Evolutionary conservation across 2,113 vertebrate species (phyloP), one percentile per base, ranked within the genome.

Genomic region (Coryphaenoides rupestris): DNA sequence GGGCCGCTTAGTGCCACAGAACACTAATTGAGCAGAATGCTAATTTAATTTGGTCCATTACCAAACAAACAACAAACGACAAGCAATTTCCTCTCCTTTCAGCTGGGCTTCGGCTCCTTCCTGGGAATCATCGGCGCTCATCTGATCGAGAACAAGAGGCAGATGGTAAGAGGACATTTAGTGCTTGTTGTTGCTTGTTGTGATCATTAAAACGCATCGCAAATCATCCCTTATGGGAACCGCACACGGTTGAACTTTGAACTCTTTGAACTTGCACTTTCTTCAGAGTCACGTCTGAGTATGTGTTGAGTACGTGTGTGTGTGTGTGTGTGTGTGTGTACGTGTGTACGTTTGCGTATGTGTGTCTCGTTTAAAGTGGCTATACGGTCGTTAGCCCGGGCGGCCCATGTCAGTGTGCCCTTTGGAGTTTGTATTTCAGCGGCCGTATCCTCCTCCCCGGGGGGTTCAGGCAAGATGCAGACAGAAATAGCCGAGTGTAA

Each of bases 61-160:
- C 64, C 45, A 22, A 26, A 76, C 65, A 49, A 69, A 65, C 17
- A 10, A n/a, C n/a, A n/a, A n/a, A n/a, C 55, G 79, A 63, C 84
- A 55, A 24, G 17, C 13, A 59, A 10, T 80, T 73, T 74, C 58
- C 61, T 82, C 23, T 80, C 46, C 76, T 92, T 93, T 76, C 91
- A 99, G 97, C 93, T 99, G 74, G 97, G 97, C 71, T 96, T 99
- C 69, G 97, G 97, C 67, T 99, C 96, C 0, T 97, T 99, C 84
- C 94, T 99, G 81, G 97, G 97, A 92, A 96, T 99, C 85, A 98
- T 99, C 0, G 97, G 97, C 56, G 92, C 96, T 79, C 96, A 99
- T 90, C 90, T 99, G 83, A 93, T 98, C 81, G 97, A 98, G 76
- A 98, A 99, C 90, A 99, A 98, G 90, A 93, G 95, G 79, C 97